A percentile compares a stretch with the other conserved stretches of the same genome.
These are phyloP conservation scores for Drosophila prolongata DNA, from an alignment of 2,888 invertebrate genomes.

Conservation along the genomic window DNA sequence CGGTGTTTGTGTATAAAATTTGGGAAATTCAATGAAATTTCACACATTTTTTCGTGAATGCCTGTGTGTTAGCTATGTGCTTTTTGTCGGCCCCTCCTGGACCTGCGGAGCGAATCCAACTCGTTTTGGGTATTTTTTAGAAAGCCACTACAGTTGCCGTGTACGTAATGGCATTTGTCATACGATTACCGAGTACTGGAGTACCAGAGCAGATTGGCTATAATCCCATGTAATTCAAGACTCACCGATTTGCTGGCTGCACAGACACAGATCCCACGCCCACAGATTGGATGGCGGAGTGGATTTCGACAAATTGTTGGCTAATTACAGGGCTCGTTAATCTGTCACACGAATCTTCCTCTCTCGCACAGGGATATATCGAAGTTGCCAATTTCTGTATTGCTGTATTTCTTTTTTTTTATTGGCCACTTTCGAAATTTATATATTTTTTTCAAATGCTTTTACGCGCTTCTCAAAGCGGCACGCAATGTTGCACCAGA, in stretches of 20 bases:
- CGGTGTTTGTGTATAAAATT: constrained; percentile 36
- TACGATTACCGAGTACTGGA: constrained; percentile 21
- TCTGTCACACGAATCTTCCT: constrained; percentile 24
- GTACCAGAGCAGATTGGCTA: constrained; percentile 27
- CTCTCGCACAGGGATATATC: constrained; percentile 22
- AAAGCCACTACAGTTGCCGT: constrained; percentile 24
- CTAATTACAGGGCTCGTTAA: constrained; percentile 30
- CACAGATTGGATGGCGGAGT: constrained; percentile 34
- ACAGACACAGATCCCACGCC: constrained; percentile 36
- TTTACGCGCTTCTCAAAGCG: constrained; percentile 30
- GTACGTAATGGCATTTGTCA: constrained; percentile 47
- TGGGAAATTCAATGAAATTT: constrained; percentile 44
- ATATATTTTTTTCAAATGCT: constrained; percentile 13
- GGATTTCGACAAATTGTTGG: constrained; percentile 43
- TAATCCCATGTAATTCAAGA: constrained; percentile 42
- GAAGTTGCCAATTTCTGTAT: constrained; percentile 26
- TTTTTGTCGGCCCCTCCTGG: constrained; percentile 28
- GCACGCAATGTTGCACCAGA: constrained; percentile 47
- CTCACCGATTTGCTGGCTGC: constrained; percentile 39
- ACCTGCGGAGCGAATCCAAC: constrained; percentile 31
- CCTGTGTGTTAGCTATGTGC: constrained; percentile 6
- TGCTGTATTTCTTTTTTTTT: constrained; percentile 8
- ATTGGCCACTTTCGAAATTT: constrained; percentile 63
- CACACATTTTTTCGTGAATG: constrained; percentile 33
- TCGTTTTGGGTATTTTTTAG: constrained; percentile 40